These are phyloP conservation scores for Helicoverpa armigera DNA, from an alignment of 1,140 invertebrate species.

Conservation along the genomic window DNA sequence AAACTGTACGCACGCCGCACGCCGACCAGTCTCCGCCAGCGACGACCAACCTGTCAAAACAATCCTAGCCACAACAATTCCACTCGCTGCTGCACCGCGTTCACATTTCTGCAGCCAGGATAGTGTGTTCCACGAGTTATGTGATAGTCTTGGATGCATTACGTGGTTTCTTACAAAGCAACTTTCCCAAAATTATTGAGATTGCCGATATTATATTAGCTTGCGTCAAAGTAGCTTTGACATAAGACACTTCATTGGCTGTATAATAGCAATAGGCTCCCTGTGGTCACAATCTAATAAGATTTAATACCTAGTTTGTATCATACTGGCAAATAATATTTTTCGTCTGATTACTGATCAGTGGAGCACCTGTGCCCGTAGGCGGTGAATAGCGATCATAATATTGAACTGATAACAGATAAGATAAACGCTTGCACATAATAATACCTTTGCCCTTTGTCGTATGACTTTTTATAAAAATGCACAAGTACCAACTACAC, in stretches of 20 bases:
- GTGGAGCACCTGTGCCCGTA: conserved; percentile 68
- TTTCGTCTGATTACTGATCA: conserved; percentile 55
- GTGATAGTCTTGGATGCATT: not conserved
- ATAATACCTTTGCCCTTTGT: conserved; percentile 64
- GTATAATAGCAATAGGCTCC: no score
- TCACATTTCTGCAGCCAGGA: conserved; percentile 41
- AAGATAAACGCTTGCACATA: conserved; percentile 78
- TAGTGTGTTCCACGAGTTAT: conserved; percentile 5
- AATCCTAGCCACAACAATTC: conserved; percentile 68
- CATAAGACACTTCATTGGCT: conserved; percentile 8
- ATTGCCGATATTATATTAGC: conserved; percentile 57
- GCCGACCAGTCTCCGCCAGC: conserved; percentile 66
- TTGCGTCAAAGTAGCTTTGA: conserved; percentile 79
- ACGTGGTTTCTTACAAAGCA: not conserved
- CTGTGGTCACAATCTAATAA: no score
- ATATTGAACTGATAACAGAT: conserved; percentile 82
- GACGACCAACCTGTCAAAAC: conserved; percentile 51
- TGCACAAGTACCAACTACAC: not conserved
- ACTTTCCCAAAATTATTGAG: conserved; percentile 32
- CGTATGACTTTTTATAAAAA: not conserved
- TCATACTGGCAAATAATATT: conserved; percentile 47
- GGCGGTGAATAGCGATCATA: conserved; percentile 75
- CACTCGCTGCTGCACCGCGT: conserved; percentile 31
- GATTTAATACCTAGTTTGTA: conserved; percentile 40
- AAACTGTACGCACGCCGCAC: conserved; percentile 59